Evolutionary conservation across 1,140 invertebrate species (phyloP), one percentile per base, ranked within the genome.

Genomic region (Cherax destructor): DNA sequence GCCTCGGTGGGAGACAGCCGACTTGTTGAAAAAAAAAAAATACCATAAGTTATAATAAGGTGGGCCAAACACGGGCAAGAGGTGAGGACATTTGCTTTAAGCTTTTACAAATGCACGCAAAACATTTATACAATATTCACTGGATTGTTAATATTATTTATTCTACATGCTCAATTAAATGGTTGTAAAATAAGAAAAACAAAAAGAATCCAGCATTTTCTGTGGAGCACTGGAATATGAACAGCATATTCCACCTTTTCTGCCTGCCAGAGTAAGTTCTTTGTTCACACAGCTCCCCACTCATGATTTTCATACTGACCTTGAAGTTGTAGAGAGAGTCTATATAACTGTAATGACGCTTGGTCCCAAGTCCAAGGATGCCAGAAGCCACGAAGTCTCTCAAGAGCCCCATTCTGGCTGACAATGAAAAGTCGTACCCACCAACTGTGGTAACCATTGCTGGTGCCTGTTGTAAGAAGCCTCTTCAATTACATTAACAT

Each of bases 311-410:
- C n/a, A 85, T 18, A 94, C 95, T 93, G 94, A 97, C 96, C 95
- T 97, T 95, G 94, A 96, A 95, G 87, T 96, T 95, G 94, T 96
- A 96, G 24, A 97, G 96, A 21, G 96, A 96, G 92, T 96, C 95
- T 74, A 97, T 95, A 86, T 97, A 96, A 86, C 97, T 95, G 5
- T 95, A 93, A 94, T 99, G 98, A 86, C 96, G 95, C 84, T 97
- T 96, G 0, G 97, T 97, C 52, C 98, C 98, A 91, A 98, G 95
- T 13, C 96, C 96, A 1, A 96, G 94, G 21, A 98, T 93, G 0
- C 96, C 95, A 93, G 95, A 95, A 9, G 95, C 93, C 87, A 96
- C 96, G 95, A 96, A 96, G 24, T 95, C 94, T 92, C 95, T 96
- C 1, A 95, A 95, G 0, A 97, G 93, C 3, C 95, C 95, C 49